These are phyloP conservation scores for Xenopus borealis DNA, from an alignment of 2,113 vertebrate genomes.

Conservation along the genomic window DNA sequence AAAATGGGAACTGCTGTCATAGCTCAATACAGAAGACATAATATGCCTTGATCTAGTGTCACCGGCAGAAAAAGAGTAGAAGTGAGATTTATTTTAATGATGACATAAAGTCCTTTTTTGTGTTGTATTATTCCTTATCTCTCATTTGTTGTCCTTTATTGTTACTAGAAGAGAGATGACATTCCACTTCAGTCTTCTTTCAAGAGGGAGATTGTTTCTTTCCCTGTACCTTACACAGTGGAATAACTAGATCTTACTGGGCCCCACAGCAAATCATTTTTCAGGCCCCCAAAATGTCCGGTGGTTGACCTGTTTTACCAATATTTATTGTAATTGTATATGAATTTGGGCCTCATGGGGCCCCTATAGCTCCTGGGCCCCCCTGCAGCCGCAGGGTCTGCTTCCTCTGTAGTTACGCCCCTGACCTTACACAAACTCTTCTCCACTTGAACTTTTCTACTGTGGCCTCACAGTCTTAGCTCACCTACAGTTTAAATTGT, in stretches of 20 bases:
- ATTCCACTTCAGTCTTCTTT: conserved; percentile 17
- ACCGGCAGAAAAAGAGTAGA: not conserved
- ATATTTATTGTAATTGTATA: too few species aligned
- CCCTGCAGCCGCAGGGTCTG: too few species aligned
- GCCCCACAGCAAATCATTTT: too few species aligned
- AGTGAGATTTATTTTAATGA: not conserved
- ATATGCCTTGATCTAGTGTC: conserved; percentile 30
- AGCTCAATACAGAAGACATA: not conserved
- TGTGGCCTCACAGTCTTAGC: not conserved
- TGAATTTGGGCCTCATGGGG: too few species aligned
- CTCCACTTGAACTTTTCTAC: not conserved
- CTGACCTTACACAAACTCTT: not conserved
- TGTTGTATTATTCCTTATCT: conserved; percentile 14
- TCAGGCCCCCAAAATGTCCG: too few species aligned
- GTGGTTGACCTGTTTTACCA: too few species aligned
- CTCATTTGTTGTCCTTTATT: conserved; percentile 12
- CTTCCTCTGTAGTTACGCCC: too few species aligned
- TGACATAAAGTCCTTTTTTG: conserved; percentile 8
- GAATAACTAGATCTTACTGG: too few species aligned
- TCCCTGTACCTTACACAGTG: not conserved
- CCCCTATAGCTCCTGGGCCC: too few species aligned
- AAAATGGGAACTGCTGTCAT: conserved; percentile 12
- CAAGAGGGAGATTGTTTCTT: not conserved
- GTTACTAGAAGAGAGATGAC: not conserved
- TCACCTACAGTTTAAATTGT: not conserved